Percentiles rank a stretch among this genome's conserved stretches.
Conservation (phyloP, 2,797 vertebrate genomes). For the Gila robusta region DNA sequence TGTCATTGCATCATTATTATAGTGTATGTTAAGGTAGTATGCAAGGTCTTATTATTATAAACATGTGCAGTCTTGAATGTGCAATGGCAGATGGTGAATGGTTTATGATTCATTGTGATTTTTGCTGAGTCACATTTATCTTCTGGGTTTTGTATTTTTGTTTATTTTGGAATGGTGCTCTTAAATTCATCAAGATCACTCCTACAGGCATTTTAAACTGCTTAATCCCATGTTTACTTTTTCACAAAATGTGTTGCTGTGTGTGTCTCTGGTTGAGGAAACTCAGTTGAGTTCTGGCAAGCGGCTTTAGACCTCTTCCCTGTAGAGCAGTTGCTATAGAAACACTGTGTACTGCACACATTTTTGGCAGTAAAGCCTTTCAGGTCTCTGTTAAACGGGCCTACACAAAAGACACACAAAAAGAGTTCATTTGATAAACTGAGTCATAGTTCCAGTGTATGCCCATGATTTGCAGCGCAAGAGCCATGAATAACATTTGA, state of each 20-base stretch:
- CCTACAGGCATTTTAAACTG: background rate
- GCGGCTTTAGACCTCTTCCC: background rate
- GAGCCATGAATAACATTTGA: background rate
- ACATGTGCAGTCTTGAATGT: slow-evolving; percentile 7
- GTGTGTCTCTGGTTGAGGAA: background rate
- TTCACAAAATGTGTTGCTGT: too few species aligned
- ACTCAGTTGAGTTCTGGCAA: background rate
- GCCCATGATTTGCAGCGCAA: background rate
- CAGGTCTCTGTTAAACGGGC: background rate
- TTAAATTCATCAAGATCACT: too few species aligned
- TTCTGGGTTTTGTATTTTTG: background rate
- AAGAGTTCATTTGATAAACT: background rate
- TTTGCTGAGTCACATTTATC: background rate
- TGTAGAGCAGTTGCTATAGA: slow-evolving; percentile 4
- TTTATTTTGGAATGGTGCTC: background rate
- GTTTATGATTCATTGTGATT: background rate
- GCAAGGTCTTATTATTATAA: background rate
- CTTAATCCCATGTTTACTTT: background rate
- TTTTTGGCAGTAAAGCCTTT: background rate
- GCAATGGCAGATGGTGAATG: background rate
- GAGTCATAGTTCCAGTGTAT: background rate
- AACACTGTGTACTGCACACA: background rate
- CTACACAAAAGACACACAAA: background rate
- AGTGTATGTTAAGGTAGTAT: background rate
- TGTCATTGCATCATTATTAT: background rate